Conservation (phyloP, 2,797 vertebrate genomes). For the Neopelma chrysocephalum region DNA sequence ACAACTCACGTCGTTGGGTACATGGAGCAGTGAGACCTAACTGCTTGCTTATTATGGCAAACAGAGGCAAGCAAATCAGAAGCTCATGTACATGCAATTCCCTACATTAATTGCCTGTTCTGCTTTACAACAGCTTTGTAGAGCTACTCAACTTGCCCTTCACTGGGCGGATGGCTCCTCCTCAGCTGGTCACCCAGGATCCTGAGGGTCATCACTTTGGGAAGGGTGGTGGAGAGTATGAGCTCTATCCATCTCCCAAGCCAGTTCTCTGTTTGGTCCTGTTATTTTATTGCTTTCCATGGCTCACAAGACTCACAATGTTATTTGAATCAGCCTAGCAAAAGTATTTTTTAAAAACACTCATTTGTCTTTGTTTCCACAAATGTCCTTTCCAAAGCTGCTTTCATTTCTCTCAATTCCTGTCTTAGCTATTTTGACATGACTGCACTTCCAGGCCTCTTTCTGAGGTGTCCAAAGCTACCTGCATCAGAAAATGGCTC, state of each 20-base stretch:
- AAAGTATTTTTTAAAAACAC: neutral
- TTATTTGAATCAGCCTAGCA: constrained; percentile 7
- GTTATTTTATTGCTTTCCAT: neutral
- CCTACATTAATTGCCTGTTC: neutral
- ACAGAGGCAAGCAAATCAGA: neutral
- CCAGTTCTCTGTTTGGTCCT: neutral
- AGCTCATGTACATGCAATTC: rapidly evolving
- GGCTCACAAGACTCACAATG: neutral
- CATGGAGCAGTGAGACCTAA: neutral
- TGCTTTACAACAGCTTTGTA: neutral
- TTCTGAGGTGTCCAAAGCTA: neutral
- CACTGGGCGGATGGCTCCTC: rapidly evolving
- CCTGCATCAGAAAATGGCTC: neutral
- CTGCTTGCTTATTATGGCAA: neutral
- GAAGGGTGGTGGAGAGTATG: neutral
- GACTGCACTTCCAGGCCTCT: neutral
- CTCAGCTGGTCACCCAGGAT: neutral
- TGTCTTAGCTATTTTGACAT: neutral
- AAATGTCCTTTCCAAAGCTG: neutral
- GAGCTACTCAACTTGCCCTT: neutral
- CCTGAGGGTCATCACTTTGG: neutral
- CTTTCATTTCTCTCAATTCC: neutral
- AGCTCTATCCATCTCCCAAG: neutral
- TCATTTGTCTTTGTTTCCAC: constrained; percentile 4
- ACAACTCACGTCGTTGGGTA: neutral